Conservation (phyloP, 2,888 invertebrate genomes). For the Cartodere bifasciata region DNA sequence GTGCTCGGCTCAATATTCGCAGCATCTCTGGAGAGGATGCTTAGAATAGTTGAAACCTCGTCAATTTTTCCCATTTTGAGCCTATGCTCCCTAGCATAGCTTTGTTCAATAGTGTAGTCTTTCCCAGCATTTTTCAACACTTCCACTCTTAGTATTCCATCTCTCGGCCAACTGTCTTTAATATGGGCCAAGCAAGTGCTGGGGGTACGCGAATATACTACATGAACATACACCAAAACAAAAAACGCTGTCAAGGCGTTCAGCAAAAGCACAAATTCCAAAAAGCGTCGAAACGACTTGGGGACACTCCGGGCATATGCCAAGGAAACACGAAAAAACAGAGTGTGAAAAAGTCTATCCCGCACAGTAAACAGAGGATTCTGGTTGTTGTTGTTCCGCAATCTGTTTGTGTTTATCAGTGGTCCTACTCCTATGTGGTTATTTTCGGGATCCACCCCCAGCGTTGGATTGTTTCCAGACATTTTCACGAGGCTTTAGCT, state of each 20-base stretch:
- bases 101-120: constrained; percentile 68
- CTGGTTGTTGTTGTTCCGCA: constrained; percentile 47
- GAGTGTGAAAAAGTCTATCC: constrained; percentile 85
- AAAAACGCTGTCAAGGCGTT: constrained; percentile 79
- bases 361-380: constrained; percentile 75
- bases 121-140: constrained; percentile 58
- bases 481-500: constrained; percentile 18
- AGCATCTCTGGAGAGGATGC: constrained; percentile 52
- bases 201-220: constrained; percentile 84
- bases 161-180: constrained; percentile 82
- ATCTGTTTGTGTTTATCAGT: constrained; percentile 39
- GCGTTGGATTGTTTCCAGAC: constrained; percentile 21
- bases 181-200: constrained; percentile 87
- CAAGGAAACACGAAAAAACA: constrained; percentile 86
- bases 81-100: constrained; percentile 71
- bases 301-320: constrained; percentile 88
- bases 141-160: constrained; percentile 89
- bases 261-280: constrained; percentile 71
- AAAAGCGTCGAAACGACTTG: constrained; percentile 62
- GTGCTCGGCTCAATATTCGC: constrained; percentile 58
- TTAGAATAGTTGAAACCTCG: constrained; percentile 46
- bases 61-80: constrained; percentile 52
- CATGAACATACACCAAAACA: constrained; percentile 88
- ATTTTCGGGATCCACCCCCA: constrained; percentile 25
- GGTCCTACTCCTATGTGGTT: constrained; percentile 41